These are phyloP conservation scores for Amblyopsis hoosieri DNA, from an alignment of 2,797 vertebrate species.

Conservation along the genomic window DNA sequence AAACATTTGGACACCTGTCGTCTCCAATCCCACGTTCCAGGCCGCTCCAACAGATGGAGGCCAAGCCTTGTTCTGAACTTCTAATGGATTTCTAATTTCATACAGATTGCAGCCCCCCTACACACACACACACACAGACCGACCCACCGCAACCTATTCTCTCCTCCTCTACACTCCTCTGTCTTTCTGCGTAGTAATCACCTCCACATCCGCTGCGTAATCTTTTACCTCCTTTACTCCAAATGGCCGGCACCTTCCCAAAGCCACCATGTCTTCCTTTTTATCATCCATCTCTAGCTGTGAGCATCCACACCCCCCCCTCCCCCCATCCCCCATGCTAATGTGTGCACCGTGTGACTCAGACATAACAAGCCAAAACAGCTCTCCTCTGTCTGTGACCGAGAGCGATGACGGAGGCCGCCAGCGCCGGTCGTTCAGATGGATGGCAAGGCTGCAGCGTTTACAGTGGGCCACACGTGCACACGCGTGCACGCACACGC, in stretches of 20 bases:
- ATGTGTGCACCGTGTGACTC: slow-evolving; percentile 38
- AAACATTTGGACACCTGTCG: slow-evolving; percentile 84
- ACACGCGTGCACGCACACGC: slow-evolving; percentile 24
- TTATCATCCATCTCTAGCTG: not conserved
- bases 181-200: not conserved
- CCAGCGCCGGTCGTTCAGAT: slow-evolving; percentile 57
- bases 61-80: slow-evolving; percentile 67
- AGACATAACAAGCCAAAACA: slow-evolving; percentile 63
- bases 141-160: slow-evolving; percentile 17
- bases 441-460: slow-evolving; percentile 51
- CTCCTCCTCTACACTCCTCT: slow-evolving; percentile 12
- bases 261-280: not conserved
- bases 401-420: slow-evolving; percentile 63
- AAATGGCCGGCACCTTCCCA: not conserved
- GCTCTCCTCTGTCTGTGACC: slow-evolving; percentile 37
- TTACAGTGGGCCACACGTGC: slow-evolving; percentile 50
- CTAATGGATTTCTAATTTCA: slow-evolving; percentile 70
- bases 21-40: slow-evolving; percentile 68
- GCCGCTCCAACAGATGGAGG: slow-evolving; percentile 73
- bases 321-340: not conserved
- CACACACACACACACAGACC: slow-evolving; percentile 4
- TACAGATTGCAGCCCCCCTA: slow-evolving; percentile 57
- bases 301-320: not conserved
- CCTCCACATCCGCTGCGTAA: not conserved
- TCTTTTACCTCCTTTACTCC: slow-evolving; percentile 13